These are phyloP conservation scores for Canis aureus DNA, from an alignment of 2,113 vertebrate species.

Conservation along the genomic window DNA sequence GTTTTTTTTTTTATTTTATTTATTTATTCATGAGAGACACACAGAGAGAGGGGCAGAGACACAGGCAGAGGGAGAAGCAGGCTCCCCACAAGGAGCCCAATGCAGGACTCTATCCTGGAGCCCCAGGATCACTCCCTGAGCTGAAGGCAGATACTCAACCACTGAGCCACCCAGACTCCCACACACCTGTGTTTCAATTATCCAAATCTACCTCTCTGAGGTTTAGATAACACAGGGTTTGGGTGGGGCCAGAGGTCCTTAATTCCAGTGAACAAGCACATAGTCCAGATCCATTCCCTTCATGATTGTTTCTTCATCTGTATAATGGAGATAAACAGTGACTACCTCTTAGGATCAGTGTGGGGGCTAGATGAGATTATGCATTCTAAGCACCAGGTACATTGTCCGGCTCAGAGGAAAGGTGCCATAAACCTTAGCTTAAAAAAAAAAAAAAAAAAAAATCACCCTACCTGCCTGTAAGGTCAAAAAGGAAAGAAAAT, in stretches of 20 bases:
- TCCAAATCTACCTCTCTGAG: not conserved
- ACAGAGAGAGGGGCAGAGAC: no score
- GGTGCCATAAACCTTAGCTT: not conserved
- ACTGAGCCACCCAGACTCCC: no score
- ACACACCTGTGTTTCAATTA: not conserved
- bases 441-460: not conserved
- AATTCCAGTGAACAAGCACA: not conserved
- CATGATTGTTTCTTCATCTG: not conserved
- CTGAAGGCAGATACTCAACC: no score
- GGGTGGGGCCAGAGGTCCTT: not conserved
- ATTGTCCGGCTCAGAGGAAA: not conserved
- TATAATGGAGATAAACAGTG: not conserved
- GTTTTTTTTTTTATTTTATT: no score
- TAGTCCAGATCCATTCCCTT: not conserved
- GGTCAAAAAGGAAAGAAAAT: slow-evolving; percentile 15
- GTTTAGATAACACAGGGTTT: not conserved
- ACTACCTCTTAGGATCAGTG: not conserved
- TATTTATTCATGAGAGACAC: no score
- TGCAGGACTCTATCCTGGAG: no score
- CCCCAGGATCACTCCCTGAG: no score
- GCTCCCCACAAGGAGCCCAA: no score
- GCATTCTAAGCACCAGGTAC: not conserved
- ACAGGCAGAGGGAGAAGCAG: no score
- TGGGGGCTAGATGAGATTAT: not conserved
- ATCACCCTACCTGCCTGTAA: not conserved